Base-by-base conservation (phyloP, 2,113 vertebrate species). In the Aptenodytes patagonicus region DNA sequence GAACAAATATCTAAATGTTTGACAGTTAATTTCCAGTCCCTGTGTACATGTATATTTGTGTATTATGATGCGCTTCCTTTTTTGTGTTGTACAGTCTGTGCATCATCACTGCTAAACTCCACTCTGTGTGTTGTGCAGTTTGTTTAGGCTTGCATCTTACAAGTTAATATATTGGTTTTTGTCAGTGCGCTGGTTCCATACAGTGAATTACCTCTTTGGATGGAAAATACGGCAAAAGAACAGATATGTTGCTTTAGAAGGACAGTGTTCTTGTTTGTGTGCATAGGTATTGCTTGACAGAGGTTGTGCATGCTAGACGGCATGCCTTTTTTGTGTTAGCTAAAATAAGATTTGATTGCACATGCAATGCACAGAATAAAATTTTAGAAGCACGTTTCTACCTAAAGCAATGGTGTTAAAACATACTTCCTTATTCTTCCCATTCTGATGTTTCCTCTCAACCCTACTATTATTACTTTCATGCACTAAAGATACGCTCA, bases 81-180 rank as follows among this genome's bases (percentile, higher is more conserved):
- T 83, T 46, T 21, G 29, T 20, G 22, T 29, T 80, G 57, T 57
- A 60, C 47, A 65, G 44, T 60, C 31, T 79, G 81, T 96, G 93
- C 42, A 26, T 96, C 94, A 86, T n/a, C n/a, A 5, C 51, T 36
- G 47, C 54, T 70, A 55, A 61, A 71, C 62, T 72, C 87, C 6
- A 4, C n/a, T 66, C 49, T 31, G 29, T 1, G 5, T 34, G 87
- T 96, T 89, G 81, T 49, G 73, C 87, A 91, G 42, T 83, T 69
- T 94, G 49, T 83, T 91, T 90, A 55, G 89, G 66, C 78, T 91
- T 73, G 46, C 66, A 85, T 83, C 84, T 90, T 86, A 31, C 46
- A 15, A 70, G 66, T 96, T 91, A 80, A 91, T 97, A 91, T 93
- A 95, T 95, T 69, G 93, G 36, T 66, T 96, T 95, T 88, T 0